Evolutionary conservation across 2,113 vertebrate species (phyloP).

Genomic region (Syngnathoides biaculeatus): DNA sequence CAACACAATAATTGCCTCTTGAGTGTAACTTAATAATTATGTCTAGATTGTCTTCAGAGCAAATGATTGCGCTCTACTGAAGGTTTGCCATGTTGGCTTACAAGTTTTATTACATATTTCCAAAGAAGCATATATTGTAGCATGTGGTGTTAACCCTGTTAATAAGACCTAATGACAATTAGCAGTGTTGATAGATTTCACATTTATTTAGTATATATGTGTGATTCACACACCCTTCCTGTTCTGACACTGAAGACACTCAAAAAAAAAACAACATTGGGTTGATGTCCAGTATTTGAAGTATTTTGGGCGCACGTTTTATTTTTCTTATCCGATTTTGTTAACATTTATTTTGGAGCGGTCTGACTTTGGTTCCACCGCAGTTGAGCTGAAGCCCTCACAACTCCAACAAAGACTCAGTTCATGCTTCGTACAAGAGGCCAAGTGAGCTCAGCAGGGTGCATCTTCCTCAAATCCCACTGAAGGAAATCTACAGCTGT

Average conservation of each 20-base stretch:
- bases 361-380: slow-evolving; percentile 2
- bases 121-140: too few relatives aligned
- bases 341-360: slow-evolving; percentile 34
- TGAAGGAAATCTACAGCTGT: neutral
- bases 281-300: neutral
- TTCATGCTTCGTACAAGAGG: neutral
- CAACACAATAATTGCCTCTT: slow-evolving; percentile 7
- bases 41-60: neutral
- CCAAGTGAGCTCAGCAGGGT: slow-evolving; percentile 5
- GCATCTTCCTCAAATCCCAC: neutral
- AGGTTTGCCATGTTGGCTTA: neutral
- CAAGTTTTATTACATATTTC: too few relatives aligned
- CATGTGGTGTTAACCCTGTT: neutral
- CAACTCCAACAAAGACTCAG: slow-evolving; percentile 5
- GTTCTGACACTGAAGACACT: neutral
- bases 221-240: neutral
- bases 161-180: neutral
- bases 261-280: slow-evolving; percentile 1
- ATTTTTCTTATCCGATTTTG: slow-evolving; percentile 19
- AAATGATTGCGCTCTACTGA: neutral
- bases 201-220: neutral
- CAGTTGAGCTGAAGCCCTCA: slow-evolving; percentile 7
- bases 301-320: slow-evolving; percentile 10
- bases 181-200: neutral
- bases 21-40: neutral